Base-by-base conservation (phyloP, 2,113 vertebrate species). In the Herpailurus yagouaroundi region DNA sequence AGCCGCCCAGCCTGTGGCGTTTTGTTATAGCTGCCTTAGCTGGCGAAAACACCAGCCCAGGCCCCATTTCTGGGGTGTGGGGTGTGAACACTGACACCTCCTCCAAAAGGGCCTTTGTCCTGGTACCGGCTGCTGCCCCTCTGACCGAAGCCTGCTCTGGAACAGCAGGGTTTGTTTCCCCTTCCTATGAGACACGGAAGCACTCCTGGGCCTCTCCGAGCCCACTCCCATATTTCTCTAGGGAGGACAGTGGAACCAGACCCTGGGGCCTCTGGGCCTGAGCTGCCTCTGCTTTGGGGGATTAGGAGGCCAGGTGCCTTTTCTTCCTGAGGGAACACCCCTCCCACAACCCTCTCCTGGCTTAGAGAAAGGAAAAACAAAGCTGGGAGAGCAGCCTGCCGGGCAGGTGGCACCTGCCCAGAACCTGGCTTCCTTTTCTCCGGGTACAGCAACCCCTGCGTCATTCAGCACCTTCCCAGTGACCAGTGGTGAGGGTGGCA, bases 311-410 rank as follows among this genome's bases (percentile, higher is more conserved):
- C 33, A 68, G 50, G 45, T 77, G 21, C 41, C 45, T 19, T 94
- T 93, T 69, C 50, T 84, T 74, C 85, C 21, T 73, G 7, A 77
- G 57, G 18, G 23, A 68, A n/a, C 29, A 36, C 18, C 7, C 27
- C 25, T 63, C n/a, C 31, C 4, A 9, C 19, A 29, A 12, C 21
- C 45, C 21, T 64, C 19, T 38, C 64, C 48, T 52, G 91, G 52
- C 48, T n/a, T 57, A 45, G 7, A 88, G 69, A 71, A 74, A 91
- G 63, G 50, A 50, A 50, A 74, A 93, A 55, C 79, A 95, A 97
- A 69, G 25, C 84, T n/a, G 23, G 71, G 50, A 79, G 69, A 84
- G 50, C 27, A 84, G 21, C 79, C 29, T 21, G 27, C 41, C 1
- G 36, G 45, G 27, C 77, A 50, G 29, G 45, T 73, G 38, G 57